A percentile compares a stretch with the other conserved stretches of the same genome.
These are phyloP conservation scores for Gadopsis marmoratus DNA, from an alignment of 2,797 vertebrate species.

Conservation along the genomic window DNA sequence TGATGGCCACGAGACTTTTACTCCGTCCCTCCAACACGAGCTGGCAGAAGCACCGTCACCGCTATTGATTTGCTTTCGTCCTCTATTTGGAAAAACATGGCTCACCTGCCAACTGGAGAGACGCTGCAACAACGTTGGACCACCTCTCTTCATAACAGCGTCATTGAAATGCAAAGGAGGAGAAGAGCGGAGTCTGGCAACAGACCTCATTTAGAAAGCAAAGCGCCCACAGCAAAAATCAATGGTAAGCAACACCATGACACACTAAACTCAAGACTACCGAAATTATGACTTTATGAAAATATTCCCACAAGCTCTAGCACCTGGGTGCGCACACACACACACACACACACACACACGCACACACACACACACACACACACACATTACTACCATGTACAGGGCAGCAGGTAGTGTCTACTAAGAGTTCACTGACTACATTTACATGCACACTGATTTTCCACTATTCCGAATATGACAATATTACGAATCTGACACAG, in stretches of 20 bases:
- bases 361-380: neutral
- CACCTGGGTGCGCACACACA: neutral
- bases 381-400: neutral
- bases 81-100: conserved; percentile 65
- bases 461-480: too few relatives aligned
- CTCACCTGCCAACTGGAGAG: conserved; percentile 61
- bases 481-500: too few relatives aligned
- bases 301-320: neutral
- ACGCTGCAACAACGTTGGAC: conserved; percentile 42
- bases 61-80: conserved; percentile 78
- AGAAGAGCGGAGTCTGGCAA: conserved; percentile 21
- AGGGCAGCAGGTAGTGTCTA: neutral
- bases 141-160: conserved; percentile 43
- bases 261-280: neutral
- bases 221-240: conserved; percentile 36
- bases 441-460: too few relatives aligned
- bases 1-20: conserved; percentile 47
- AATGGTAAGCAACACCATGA: conserved; percentile 8
- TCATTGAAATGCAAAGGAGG: conserved; percentile 53
- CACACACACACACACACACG: conserved; percentile 4
- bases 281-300: conserved; percentile 7
- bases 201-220: conserved; percentile 44
- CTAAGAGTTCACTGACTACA: neutral
- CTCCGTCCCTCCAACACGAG: conserved; percentile 46
- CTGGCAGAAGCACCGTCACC: conserved; percentile 68